These are phyloP conservation scores for Prinia subflava DNA, from an alignment of 2,113 vertebrate species.

Conservation along the genomic window DNA sequence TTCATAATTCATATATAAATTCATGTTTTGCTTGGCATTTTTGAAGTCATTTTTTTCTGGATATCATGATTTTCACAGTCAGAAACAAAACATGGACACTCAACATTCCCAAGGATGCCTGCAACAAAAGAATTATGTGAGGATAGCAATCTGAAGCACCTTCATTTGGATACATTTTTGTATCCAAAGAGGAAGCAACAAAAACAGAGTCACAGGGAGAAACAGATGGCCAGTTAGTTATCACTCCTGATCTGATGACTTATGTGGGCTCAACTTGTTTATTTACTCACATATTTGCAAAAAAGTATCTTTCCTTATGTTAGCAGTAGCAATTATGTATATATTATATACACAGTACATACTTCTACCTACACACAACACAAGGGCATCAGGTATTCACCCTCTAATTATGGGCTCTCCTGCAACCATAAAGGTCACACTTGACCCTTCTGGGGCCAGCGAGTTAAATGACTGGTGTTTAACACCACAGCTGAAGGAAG, in stretches of 20 bases:
- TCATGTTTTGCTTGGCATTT: neutral
- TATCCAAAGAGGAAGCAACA: neutral
- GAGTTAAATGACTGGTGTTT: neutral
- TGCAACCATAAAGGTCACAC: neutral
- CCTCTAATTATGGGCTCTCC: neutral
- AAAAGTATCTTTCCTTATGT: constrained; percentile 21
- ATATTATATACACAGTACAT: neutral
- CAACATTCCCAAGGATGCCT: neutral
- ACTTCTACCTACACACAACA: neutral
- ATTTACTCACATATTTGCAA: constrained; percentile 43
- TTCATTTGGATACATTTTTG: neutral
- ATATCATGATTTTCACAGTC: neutral
- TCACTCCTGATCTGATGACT: constrained; percentile 42
- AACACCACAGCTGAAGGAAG: neutral
- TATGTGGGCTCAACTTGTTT: constrained; percentile 59
- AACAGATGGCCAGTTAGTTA: constrained; percentile 68
- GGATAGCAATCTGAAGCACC: neutral
- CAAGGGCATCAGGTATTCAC: neutral
- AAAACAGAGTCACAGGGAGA: constrained; percentile 22
- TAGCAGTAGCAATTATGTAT: neutral
- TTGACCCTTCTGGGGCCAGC: neutral
- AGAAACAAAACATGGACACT: neutral
- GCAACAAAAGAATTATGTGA: neutral
- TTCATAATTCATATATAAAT: neutral
- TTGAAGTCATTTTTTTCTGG: neutral